Evolutionary conservation across 2,797 vertebrate genomes (phyloP).

Genomic region (Morus bassanus): DNA sequence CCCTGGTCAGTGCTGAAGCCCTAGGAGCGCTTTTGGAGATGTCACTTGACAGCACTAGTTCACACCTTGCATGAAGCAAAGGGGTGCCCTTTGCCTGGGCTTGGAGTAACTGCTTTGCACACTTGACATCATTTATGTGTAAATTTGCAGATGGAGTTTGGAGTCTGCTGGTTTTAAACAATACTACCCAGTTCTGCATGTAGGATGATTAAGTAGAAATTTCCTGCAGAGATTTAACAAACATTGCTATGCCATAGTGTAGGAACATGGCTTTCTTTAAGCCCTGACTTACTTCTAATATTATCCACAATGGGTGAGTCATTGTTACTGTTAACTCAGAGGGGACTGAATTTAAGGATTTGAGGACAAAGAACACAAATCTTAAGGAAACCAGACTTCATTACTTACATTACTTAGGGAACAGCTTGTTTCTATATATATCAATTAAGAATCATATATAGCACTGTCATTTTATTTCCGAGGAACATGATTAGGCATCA

Average conservation of each 20-base stretch:
- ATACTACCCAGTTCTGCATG: not conserved
- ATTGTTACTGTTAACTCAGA: not conserved
- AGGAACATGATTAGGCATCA: not conserved
- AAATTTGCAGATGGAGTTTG: not conserved
- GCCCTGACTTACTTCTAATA: not conserved
- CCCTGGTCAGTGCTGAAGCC: not conserved
- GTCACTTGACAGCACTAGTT: not conserved
- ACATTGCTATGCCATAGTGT: not conserved
- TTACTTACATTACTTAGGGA: not conserved
- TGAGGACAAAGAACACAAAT: conserved; percentile 19
- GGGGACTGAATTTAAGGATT: not conserved
- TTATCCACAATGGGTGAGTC: not conserved
- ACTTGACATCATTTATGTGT: not conserved
- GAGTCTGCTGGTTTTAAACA: not conserved
- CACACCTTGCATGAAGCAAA: not conserved
- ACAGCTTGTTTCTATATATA: conserved; percentile 10
- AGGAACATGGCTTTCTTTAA: not conserved
- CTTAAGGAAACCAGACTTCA: not conserved
- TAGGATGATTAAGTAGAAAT: not conserved
- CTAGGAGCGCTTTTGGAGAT: not conserved
- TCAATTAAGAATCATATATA: not conserved
- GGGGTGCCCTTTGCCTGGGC: not conserved
- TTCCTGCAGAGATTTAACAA: not conserved
- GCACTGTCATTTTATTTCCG: not conserved
- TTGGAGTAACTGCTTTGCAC: not conserved